These are phyloP conservation scores for Callosobruchus maculatus DNA, from an alignment of 2,888 invertebrate species.

Conservation along the genomic window DNA sequence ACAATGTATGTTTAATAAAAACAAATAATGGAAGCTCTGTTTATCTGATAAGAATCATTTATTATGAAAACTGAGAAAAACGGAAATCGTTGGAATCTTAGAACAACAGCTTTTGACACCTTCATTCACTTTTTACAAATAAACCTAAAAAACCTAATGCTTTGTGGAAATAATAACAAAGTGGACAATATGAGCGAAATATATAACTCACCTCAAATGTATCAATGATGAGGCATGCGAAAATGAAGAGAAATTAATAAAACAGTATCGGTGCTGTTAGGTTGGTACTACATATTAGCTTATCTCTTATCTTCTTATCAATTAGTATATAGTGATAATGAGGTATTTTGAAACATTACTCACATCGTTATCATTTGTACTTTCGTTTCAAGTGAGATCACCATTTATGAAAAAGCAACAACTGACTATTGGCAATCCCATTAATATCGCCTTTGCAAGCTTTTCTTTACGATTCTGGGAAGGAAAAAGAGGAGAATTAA, in stretches of 20 bases:
- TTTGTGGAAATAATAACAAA: background rate
- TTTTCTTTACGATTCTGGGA: conserved; percentile 29
- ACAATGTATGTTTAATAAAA: too few species aligned
- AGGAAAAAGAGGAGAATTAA: conserved; percentile 7
- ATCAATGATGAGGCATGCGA: conserved; percentile 27
- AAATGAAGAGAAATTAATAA: conserved; percentile 19
- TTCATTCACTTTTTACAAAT: background rate
- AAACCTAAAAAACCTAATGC: background rate
- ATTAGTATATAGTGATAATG: background rate
- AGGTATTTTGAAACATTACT: background rate
- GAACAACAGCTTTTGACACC: too few species aligned
- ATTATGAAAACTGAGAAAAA: too few species aligned
- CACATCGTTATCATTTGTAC: background rate
- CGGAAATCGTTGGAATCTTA: too few species aligned
- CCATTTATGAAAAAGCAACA: background rate
- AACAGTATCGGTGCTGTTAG: conserved; percentile 11
- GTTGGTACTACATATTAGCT: conserved; percentile 15
- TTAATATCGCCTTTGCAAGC: conserved; percentile 28
- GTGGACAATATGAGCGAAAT: background rate
- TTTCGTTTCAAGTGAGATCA: background rate
- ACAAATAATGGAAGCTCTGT: too few species aligned
- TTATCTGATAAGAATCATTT: too few species aligned
- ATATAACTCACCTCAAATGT: background rate
- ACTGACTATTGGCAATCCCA: background rate
- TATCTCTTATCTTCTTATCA: background rate